phyloP scores from a whole-genome alignment of 2,888 invertebrate genomes.

The Buathra laborator region DNA sequence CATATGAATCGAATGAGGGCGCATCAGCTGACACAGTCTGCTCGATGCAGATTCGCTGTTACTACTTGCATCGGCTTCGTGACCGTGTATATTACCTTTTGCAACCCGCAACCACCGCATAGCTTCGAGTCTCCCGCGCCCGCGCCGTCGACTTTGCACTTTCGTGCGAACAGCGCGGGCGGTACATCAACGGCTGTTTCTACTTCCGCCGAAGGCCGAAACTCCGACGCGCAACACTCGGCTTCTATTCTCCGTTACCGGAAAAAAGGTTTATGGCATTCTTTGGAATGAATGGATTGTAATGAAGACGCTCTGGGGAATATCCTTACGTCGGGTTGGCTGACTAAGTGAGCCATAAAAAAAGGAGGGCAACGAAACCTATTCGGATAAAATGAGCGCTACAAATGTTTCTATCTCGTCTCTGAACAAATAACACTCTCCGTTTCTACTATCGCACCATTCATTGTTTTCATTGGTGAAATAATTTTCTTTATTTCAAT shows the following conservation, averaged over 20 bases:
- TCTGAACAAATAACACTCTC: slow-evolving; percentile 5
- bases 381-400: neutral
- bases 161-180: neutral
- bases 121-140: neutral
- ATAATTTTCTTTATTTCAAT: neutral
- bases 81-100: slow-evolving; percentile 1
- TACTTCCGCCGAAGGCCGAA: slow-evolving; percentile 12
- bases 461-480: neutral
- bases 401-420: slow-evolving; percentile 12
- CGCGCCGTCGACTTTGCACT: neutral
- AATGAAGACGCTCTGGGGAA: neutral
- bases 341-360: slow-evolving; percentile 8
- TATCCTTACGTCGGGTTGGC: neutral
- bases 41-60: slow-evolving; percentile 43
- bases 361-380: slow-evolving; percentile 1
- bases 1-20: slow-evolving; percentile 14
- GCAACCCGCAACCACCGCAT: slow-evolving; percentile 11
- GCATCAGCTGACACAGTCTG: slow-evolving; percentile 50
- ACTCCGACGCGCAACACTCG: neutral
- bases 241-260: neutral
- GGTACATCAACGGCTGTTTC: slow-evolving; percentile 9
- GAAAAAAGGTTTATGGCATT: slow-evolving; percentile 17
- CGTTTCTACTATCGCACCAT: slow-evolving; percentile 23
- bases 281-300: neutral
- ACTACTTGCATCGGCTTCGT: slow-evolving; percentile 17